A percentile compares a stretch with the other conserved stretches of the same genome.
Evolutionary conservation across 1,140 invertebrate species (phyloP).

Genomic region (Belonocnema kinseyi): DNA sequence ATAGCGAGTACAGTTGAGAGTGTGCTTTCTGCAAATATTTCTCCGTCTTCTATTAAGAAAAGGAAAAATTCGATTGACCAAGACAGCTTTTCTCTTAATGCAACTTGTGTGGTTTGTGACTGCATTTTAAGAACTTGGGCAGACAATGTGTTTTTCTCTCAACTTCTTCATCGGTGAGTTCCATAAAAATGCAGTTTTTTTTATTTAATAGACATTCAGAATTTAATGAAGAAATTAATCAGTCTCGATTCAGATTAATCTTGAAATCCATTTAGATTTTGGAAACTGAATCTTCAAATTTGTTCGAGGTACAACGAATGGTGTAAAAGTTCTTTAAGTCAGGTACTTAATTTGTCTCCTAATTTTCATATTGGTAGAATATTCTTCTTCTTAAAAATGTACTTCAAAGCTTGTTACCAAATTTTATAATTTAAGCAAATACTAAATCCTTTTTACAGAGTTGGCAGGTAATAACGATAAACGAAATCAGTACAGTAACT

Average conservation of each 20-base stretch:
- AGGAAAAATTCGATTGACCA: conserved; percentile 56
- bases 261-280: conserved; percentile 79
- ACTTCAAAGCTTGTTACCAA: too few species aligned
- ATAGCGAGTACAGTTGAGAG: conserved; percentile 84
- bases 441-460: conserved; percentile 35
- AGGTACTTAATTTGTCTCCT: conserved; percentile 53
- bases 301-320: conserved; percentile 85
- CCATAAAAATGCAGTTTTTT: conserved; percentile 3
- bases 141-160: conserved; percentile 83
- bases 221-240: conserved; percentile 2
- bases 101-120: conserved; percentile 77
- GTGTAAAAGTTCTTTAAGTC: conserved; percentile 75
- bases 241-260: background rate
- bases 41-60: conserved; percentile 61
- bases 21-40: conserved; percentile 73
- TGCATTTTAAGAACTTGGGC: conserved; percentile 84
- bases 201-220: background rate
- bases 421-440: too few species aligned
- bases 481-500: conserved; percentile 53
- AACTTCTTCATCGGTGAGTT: conserved; percentile 79
- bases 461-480: conserved; percentile 59
- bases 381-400: conserved; percentile 20
- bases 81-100: conserved; percentile 74
- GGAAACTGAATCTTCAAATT: conserved; percentile 90
- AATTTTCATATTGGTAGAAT: conserved; percentile 36